Evolutionary conservation across 1,140 invertebrate species (phyloP), one percentile per base, ranked within the genome.

Genomic region (Lepidurus couesii): DNA sequence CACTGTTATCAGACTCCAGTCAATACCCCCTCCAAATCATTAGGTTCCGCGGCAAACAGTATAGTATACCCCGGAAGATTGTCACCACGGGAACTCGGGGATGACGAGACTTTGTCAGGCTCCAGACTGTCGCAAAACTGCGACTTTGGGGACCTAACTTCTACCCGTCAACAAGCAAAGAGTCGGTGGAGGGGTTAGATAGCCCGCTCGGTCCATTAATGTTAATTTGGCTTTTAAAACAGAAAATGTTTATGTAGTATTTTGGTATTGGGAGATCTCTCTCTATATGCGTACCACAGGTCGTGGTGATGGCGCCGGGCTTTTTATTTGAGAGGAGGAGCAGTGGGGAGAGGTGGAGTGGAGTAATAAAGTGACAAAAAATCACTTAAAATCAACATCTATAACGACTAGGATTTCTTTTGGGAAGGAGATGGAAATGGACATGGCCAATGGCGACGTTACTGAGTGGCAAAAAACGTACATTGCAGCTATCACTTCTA

Each of bases 281-380:
- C 16, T 13, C 53, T 13, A 65, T 21, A 65, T 65, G 53, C n/a
- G 9, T 65, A 65, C 16, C 53, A 21, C 53, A 65, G 6, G 6
- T 9, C 21, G 53, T 7, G 53, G 53, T 65, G 16, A 65, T 65
- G 53, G 53, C 53, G 53, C 53, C 53, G 53, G 0, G 13, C 53
- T 65, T 65, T 65, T 65, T 65, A 65, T 65, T 65, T 65, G 21
- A 21, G 53, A 65, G 21, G 53, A n/a, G 16, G 53, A 65, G 13
- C 53, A 21, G 21, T 6, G 21, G 53, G 53, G 53, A 65, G 53
- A 65, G 53, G 16, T 65, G 13, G 13, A 65, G 53, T 16, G 53
- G 16, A 65, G 53, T 65, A 65, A 65, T 65, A 65, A 65, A 65
- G 53, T 21, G 53, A 65, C 53, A 65, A 65, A 65, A 65, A 65